These are phyloP conservation scores for Syngnathus scovelli DNA, from an alignment of 2,113 vertebrate species.

Conservation along the genomic window DNA sequence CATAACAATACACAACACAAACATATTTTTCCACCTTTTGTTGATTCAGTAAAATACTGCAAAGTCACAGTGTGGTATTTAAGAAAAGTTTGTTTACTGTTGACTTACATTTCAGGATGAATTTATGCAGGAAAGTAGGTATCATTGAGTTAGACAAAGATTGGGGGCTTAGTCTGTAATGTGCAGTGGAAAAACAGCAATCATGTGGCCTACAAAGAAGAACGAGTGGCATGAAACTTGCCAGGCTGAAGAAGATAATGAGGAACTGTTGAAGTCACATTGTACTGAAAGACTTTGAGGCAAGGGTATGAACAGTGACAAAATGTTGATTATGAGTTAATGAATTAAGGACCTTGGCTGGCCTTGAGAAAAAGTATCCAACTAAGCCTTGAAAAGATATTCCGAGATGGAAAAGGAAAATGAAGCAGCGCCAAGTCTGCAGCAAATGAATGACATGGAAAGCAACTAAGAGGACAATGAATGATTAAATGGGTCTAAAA, in stretches of 20 bases:
- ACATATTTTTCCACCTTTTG: too few species aligned
- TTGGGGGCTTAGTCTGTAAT: neutral
- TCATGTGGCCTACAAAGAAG: neutral
- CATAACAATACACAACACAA: too few species aligned
- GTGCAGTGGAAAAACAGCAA: neutral
- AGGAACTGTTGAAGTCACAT: neutral
- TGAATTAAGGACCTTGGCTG: slow-evolving; percentile 33
- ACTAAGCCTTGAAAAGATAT: slow-evolving; percentile 21
- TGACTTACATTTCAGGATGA: neutral
- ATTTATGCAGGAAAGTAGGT: neutral
- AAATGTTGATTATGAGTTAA: slow-evolving; percentile 14
- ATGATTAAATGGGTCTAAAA: slow-evolving; percentile 44
- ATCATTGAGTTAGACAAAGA: neutral
- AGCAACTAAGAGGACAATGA: slow-evolving; percentile 17
- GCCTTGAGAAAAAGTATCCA: slow-evolving; percentile 24
- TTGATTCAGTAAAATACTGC: too few species aligned
- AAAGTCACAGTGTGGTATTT: too few species aligned
- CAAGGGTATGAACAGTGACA: slow-evolving; percentile 11
- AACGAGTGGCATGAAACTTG: neutral
- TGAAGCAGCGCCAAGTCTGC: slow-evolving; percentile 11
- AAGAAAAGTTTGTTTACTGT: too few species aligned
- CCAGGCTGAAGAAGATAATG: neutral
- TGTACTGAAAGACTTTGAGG: neutral
- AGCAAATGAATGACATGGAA: slow-evolving; percentile 46
- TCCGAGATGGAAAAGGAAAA: slow-evolving; percentile 7